A percentile compares a stretch with the other conserved stretches of the same genome.
Conservation (phyloP, 2,888 invertebrate genomes). For the Microchrysa polita region DNA sequence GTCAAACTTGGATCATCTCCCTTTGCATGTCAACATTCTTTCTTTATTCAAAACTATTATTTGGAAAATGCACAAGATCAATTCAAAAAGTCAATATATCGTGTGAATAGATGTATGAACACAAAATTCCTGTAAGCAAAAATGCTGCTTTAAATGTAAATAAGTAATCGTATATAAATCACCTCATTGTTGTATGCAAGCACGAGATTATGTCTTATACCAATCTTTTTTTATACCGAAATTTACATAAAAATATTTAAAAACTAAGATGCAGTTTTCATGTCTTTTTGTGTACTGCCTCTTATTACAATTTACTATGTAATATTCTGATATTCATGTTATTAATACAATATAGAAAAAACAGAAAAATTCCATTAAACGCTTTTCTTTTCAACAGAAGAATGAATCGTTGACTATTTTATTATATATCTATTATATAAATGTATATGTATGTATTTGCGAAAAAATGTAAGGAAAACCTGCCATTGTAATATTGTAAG, state of each 20-base stretch:
- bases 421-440: constrained; percentile 4
- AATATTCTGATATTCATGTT: not conserved
- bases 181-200: not conserved
- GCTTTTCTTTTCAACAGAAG: not conserved
- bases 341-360: not conserved
- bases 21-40: too few relatives aligned
- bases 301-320: not conserved
- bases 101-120: too few relatives aligned
- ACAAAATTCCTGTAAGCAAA: too few relatives aligned
- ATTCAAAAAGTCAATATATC: too few relatives aligned
- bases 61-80: too few relatives aligned
- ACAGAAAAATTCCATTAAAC: too few relatives aligned
- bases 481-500: constrained; percentile 9
- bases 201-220: not conserved
- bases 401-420: constrained; percentile 11
- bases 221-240: not conserved
- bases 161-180: not conserved
- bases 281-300: not conserved
- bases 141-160: too few relatives aligned
- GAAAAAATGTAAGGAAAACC: constrained; percentile 4
- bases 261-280: not conserved
- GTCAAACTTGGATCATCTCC: too few relatives aligned
- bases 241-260: not conserved
- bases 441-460: not conserved
- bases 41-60: too few relatives aligned